Base-by-base conservation (phyloP, 2,113 vertebrate genomes). In the Percina caprodes region DNA sequence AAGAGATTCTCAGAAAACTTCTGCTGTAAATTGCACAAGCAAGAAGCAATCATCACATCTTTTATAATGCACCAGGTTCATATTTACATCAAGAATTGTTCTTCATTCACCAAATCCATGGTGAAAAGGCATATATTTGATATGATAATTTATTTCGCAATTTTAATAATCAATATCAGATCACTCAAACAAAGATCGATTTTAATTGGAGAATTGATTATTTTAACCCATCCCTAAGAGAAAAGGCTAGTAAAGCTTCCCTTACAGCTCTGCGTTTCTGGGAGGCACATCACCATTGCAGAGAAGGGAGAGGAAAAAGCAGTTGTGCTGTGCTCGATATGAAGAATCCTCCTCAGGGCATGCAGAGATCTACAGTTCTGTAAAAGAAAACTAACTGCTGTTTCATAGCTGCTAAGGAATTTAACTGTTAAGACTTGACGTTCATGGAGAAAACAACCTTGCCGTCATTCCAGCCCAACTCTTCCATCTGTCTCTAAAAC, bases 331-430 rank as follows among this genome's bases (percentile, higher is more conserved):
- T 7, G 60, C 42, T 60, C 68, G 23, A 79, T 76, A 45, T 78
- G 60, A 68, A 67, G 18, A 72, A 55, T 46, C 54, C 19, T 78
- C 84, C 67, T 67, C 18, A 0, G 73, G 80, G 54, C 48, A 5
- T 0, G 30, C 12, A 71, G 19, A 52, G 70, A 66, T 70, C 67
- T 63, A 26, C 70, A 51, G 35, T 58, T 42, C 69, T 74, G 61
- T 5, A 5, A 13, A 13, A 18, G 69, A 82, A 42, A 66, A 70
- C 45, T 56, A 67, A 61, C 66, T 33, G 30, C 74, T 65, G 69
- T 42, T 84, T 82, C 79, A 83, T 60, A 71, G 72, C 73, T 66
- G 88, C 71, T 74, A 30, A 82, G 82, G 69, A 80, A 75, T 67
- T 74, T 14, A 45, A 58, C 73, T 65, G 77, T 67, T 51, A 15